phyloP scores from a whole-genome alignment of 1,140 invertebrate genomes.

The Diabrotica virgifera region DNA sequence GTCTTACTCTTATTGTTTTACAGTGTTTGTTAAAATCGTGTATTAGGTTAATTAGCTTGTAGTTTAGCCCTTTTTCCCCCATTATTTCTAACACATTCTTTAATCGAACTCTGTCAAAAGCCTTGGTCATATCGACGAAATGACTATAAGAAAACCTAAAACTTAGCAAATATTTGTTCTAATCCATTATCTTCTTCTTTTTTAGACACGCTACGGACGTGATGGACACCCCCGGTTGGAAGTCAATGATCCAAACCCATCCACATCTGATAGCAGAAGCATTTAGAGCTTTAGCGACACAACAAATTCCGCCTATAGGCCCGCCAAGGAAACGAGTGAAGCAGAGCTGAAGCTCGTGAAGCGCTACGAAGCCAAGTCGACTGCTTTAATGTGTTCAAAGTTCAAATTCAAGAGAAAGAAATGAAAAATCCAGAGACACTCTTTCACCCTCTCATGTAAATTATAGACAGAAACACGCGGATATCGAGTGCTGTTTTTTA shows the following conservation, averaged over 20 bases:
- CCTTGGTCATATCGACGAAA: no score
- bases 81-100: no score
- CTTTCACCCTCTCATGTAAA: constrained; percentile 5
- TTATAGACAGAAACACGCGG: background rate
- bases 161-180: background rate
- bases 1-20: no score
- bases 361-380: constrained; percentile 25
- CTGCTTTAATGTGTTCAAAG: constrained; percentile 38
- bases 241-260: constrained; percentile 94
- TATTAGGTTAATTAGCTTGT: no score
- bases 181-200: constrained; percentile 10
- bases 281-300: constrained; percentile 94
- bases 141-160: no score
- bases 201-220: constrained; percentile 94
- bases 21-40: no score
- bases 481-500: constrained; percentile 30
- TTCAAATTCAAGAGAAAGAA: constrained; percentile 19
- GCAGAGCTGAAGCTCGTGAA: constrained; percentile 67
- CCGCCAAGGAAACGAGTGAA: constrained; percentile 93
- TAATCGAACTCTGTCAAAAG: no score
- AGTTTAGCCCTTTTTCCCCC: no score
- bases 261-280: constrained; percentile 98
- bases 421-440: constrained; percentile 27
- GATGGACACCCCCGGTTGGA: constrained; percentile 97
- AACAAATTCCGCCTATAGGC: constrained; percentile 96